Evolutionary conservation across 2,797 vertebrate genomes (phyloP).

Genomic region (Lophura swinhoii): DNA sequence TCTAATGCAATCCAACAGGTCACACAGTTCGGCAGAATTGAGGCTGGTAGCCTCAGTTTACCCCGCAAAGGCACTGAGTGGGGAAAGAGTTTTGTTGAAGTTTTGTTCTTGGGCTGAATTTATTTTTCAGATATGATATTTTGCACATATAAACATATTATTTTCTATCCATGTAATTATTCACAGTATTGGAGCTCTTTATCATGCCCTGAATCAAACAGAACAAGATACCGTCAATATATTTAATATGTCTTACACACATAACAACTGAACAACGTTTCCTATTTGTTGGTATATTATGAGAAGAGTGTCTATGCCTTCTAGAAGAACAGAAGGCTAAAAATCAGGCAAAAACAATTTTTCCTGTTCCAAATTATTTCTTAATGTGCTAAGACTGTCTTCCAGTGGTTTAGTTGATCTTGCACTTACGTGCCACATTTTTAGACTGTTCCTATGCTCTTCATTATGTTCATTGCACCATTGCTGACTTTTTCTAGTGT

Average conservation of each 20-base stretch:
- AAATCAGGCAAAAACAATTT: neutral
- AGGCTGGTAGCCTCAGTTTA: neutral
- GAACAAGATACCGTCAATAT: neutral
- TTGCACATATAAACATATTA: neutral
- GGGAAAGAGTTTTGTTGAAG: neutral
- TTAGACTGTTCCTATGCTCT: fast-evolving
- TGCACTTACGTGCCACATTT: neutral
- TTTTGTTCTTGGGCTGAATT: neutral
- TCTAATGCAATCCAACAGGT: neutral
- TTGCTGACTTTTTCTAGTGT: neutral
- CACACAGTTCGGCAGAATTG: neutral
- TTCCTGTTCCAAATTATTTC: neutral
- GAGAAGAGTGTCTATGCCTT: fast-evolving
- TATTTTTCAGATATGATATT: neutral
- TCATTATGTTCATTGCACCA: neutral
- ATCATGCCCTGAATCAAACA: neutral
- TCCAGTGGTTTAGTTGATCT: neutral
- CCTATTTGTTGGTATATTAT: neutral
- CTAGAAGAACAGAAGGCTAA: neutral
- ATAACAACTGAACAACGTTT: neutral
- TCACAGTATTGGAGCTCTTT: neutral
- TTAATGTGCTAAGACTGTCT: neutral
- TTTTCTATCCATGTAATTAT: neutral
- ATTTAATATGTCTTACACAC: neutral
- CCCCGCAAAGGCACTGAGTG: neutral